Evolutionary conservation across 2,888 invertebrate genomes (phyloP).

Genomic region (Andrena chrysosceles): DNA sequence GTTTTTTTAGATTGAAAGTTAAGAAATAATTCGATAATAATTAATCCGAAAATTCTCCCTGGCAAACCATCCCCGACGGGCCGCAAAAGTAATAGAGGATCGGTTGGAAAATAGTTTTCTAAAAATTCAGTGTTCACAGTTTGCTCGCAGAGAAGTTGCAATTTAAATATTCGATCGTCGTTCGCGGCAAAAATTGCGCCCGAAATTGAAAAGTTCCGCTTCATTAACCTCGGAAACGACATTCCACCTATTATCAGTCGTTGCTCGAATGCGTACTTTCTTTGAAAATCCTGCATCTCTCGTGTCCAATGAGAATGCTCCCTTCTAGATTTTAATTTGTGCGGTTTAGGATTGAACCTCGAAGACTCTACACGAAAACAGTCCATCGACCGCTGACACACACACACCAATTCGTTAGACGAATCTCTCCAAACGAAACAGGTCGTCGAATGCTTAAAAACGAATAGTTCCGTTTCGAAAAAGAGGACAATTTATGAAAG

Average conservation of each 20-base stretch:
- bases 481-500: not conserved
- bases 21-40: not conserved
- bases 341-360: conserved; percentile 17
- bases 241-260: conserved; percentile 9
- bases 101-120: too few species aligned
- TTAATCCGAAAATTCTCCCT: too few species aligned
- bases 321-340: not conserved
- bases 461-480: not conserved
- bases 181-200: not conserved
- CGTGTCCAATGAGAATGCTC: conserved; percentile 10
- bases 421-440: not conserved
- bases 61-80: too few species aligned
- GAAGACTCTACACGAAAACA: conserved; percentile 1
- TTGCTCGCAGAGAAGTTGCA: not conserved
- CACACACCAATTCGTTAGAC: not conserved
- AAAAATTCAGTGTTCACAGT: too few species aligned
- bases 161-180: not conserved
- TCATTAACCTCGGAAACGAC: conserved; percentile 19
- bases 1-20: not conserved
- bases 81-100: too few species aligned
- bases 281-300: conserved; percentile 8
- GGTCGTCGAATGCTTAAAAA: not conserved
- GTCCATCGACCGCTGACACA: conserved; percentile 12
- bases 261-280: conserved; percentile 43
- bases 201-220: not conserved